Conservation (phyloP, 2,888 invertebrate genomes). For the Chorisops tibialis region DNA sequence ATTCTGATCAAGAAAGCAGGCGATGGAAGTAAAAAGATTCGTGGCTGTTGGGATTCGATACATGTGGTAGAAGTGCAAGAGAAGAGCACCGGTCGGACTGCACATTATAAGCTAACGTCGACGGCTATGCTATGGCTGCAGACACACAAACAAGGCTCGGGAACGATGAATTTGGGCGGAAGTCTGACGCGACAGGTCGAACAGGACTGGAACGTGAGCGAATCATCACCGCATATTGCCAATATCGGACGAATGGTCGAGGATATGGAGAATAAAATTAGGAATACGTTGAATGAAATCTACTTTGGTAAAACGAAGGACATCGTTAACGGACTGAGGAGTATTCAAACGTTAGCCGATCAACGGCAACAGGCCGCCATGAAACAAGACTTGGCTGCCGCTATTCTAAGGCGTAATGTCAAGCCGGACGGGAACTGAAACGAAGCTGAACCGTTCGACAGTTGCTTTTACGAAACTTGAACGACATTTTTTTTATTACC, state of each 20-base stretch:
- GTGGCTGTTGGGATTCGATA: slow-evolving; percentile 99
- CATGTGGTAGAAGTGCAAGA: slow-evolving; percentile 99
- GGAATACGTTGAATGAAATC: slow-evolving; percentile 96
- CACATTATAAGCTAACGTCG: slow-evolving; percentile 97
- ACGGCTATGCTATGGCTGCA: slow-evolving; percentile 99
- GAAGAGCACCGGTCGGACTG: slow-evolving; percentile 88
- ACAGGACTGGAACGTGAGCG: slow-evolving; percentile 85
- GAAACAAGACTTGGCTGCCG: slow-evolving; percentile 80
- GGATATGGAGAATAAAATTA: slow-evolving; percentile 99
- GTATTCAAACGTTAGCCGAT: slow-evolving; percentile 79
- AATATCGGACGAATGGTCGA: slow-evolving; percentile 99
- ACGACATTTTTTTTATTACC: slow-evolving; percentile 1
- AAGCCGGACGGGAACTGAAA: slow-evolving; percentile 55
- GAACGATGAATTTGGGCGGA: slow-evolving; percentile 98
- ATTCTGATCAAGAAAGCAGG: slow-evolving; percentile 99
- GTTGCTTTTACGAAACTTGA: slow-evolving; percentile 23
- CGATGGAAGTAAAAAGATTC: slow-evolving; percentile 96
- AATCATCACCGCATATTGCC: slow-evolving; percentile 94
- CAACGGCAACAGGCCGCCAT: slow-evolving; percentile 79
- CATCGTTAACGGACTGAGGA: slow-evolving; percentile 89
- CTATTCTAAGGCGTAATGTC: slow-evolving; percentile 77
- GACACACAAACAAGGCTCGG: slow-evolving; percentile 93
- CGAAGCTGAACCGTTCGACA: not conserved
- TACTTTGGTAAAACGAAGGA: slow-evolving; percentile 99
- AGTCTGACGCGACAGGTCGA: slow-evolving; percentile 96